phyloP scores from a whole-genome alignment of 2,113 vertebrate genomes.

The Dasyprocta punctata region DNA sequence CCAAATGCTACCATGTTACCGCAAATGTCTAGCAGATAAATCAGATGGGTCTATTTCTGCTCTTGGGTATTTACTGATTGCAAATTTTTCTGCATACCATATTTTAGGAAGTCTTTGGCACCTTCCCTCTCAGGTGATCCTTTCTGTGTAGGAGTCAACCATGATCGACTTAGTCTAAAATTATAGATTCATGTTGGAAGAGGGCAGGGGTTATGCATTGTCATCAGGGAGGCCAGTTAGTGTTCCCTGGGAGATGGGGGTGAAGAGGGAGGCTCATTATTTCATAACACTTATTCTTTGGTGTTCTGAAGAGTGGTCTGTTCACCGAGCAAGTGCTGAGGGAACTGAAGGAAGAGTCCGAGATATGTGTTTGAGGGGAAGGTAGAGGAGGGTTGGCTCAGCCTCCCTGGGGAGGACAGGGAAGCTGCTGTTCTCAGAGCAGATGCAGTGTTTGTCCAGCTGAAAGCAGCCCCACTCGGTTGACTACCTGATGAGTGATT shows the following conservation, averaged over 20 bases:
- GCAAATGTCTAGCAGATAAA: not conserved
- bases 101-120: not conserved
- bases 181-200: not conserved
- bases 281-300: not conserved
- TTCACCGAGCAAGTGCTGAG: not conserved
- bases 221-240: not conserved
- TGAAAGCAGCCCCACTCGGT: conserved; percentile 81
- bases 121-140: not conserved
- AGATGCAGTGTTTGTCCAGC: conserved; percentile 84
- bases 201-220: not conserved
- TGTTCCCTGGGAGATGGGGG: not conserved
- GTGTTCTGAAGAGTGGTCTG: not conserved
- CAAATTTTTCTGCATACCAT: not conserved
- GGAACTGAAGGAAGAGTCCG: conserved; percentile 68
- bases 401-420: conserved; percentile 63
- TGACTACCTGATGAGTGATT: conserved; percentile 80
- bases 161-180: not conserved
- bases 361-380: not conserved
- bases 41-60: not conserved
- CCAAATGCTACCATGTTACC: not conserved
- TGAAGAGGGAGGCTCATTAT: not conserved
- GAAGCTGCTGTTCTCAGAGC: not conserved
- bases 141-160: not conserved
- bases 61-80: not conserved
- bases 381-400: conserved; percentile 20